phyloP scores from a whole-genome alignment of 2,113 vertebrate species.

The Murina feae region DNA sequence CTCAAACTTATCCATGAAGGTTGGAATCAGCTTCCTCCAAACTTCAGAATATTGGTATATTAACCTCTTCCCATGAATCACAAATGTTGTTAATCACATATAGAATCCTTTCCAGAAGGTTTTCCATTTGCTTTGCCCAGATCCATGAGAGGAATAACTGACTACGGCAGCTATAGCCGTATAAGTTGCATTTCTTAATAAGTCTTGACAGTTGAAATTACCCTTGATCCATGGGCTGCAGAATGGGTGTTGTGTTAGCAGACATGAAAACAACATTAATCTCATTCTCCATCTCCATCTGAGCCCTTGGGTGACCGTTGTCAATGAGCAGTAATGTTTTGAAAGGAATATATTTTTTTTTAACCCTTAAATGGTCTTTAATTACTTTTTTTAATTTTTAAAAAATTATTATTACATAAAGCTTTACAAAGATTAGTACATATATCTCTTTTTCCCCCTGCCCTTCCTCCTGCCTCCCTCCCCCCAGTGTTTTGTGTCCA shows the following conservation, averaged over 20 bases:
- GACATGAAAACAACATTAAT: not conserved
- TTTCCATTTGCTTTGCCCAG: not conserved
- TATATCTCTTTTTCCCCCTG: too few species aligned
- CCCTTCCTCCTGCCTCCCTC: too few species aligned
- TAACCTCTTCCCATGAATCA: not conserved
- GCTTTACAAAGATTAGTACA: too few species aligned
- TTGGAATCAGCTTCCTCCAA: not conserved
- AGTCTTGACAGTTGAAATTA: not conserved
- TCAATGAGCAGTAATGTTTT: not conserved
- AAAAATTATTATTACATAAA: too few species aligned
- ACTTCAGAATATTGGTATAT: not conserved
- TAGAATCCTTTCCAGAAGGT: not conserved
- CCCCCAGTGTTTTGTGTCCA: too few species aligned
- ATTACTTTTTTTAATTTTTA: too few species aligned
- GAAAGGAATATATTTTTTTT: not conserved
- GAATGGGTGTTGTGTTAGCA: not conserved
- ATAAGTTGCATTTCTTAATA: not conserved
- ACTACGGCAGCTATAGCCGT: not conserved
- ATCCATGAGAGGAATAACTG: not conserved
- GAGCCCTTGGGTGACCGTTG: not conserved
- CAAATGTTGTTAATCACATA: not conserved
- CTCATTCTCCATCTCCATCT: not conserved
- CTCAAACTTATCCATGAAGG: not conserved
- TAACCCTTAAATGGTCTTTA: too few species aligned
- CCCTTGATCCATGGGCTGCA: not conserved